phyloP scores from a whole-genome alignment of 1,140 invertebrate genomes.

The Platyscapa corneri region DNA sequence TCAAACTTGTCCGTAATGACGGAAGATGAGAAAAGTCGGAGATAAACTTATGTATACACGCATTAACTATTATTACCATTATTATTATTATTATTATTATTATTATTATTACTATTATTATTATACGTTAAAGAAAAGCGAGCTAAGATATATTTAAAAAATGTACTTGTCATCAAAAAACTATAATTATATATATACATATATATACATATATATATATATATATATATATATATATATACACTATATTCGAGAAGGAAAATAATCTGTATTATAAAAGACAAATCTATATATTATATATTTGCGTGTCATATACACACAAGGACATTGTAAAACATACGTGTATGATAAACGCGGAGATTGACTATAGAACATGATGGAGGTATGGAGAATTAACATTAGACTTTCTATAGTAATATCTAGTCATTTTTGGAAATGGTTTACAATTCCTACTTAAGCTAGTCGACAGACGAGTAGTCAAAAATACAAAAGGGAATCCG shows the following conservation, averaged over 20 bases:
- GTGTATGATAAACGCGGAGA: slow-evolving; percentile 31
- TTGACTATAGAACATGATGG: slow-evolving; percentile 18
- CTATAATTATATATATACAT: slow-evolving; percentile 40
- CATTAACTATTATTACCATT: slow-evolving; percentile 28
- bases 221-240: slow-evolving; percentile 37
- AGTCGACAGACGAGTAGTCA: slow-evolving; percentile 35
- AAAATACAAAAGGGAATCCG: background rate
- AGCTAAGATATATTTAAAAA: slow-evolving; percentile 15
- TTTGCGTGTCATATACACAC: slow-evolving; percentile 18
- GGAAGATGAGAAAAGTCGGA: slow-evolving; percentile 31
- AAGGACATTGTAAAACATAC: slow-evolving; percentile 26
- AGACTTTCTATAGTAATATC: slow-evolving; percentile 39
- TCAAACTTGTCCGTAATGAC: slow-evolving; percentile 69
- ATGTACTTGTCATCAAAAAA: slow-evolving; percentile 38
- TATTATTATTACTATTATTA: slow-evolving; percentile 21
- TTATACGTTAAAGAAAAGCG: background rate
- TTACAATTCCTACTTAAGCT: slow-evolving; percentile 44
- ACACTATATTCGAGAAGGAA: slow-evolving; percentile 40
- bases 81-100: slow-evolving; percentile 28
- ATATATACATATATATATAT: slow-evolving; percentile 36
- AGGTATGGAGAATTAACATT: slow-evolving; percentile 13
- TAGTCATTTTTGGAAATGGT: slow-evolving; percentile 46
- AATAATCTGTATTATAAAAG: slow-evolving; percentile 41
- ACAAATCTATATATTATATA: slow-evolving; percentile 46
- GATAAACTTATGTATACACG: slow-evolving; percentile 39